Percentiles rank a stretch among this genome's conserved stretches.
Conservation (phyloP, 2,113 vertebrate species). For the Peromyscus polionotus region DNA sequence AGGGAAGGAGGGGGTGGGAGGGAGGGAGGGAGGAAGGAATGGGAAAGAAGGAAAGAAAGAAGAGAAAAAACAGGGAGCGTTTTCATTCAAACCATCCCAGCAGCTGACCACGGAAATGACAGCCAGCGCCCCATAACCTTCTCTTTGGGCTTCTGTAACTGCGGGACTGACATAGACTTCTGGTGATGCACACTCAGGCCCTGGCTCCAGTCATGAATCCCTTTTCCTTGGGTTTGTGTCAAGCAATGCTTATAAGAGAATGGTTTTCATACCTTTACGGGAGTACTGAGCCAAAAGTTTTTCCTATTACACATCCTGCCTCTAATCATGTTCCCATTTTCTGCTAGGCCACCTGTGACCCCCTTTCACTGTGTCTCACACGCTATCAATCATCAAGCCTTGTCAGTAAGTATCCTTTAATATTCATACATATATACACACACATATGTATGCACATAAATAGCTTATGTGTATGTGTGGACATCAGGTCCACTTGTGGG, state of each 20-base stretch:
- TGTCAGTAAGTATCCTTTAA: neutral
- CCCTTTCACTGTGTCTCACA: neutral
- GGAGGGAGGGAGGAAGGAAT: no score
- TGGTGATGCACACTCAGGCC: neutral
- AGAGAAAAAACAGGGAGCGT: neutral
- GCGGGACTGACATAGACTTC: neutral
- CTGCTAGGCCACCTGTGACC: neutral
- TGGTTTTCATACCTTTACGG: neutral
- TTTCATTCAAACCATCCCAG: no score
- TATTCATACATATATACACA: neutral
- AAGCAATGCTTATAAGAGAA: neutral
- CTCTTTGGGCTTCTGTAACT: neutral
- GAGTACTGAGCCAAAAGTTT: neutral
- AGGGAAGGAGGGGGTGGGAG: no score
- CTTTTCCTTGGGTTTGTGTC: neutral
- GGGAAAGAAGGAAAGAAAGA: neutral
- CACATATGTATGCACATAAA: neutral
- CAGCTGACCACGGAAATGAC: neutral
- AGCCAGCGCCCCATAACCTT: neutral
- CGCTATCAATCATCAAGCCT: neutral
- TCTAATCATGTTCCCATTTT: neutral
- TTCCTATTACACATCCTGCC: neutral
- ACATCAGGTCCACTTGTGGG: no score
- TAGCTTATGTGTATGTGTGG: neutral
- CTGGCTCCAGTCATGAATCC: neutral